A percentile compares a stretch with the other conserved stretches of the same genome.
These are phyloP conservation scores for Drosophila histrio DNA, from an alignment of 2,888 invertebrate genomes.

Conservation along the genomic window DNA sequence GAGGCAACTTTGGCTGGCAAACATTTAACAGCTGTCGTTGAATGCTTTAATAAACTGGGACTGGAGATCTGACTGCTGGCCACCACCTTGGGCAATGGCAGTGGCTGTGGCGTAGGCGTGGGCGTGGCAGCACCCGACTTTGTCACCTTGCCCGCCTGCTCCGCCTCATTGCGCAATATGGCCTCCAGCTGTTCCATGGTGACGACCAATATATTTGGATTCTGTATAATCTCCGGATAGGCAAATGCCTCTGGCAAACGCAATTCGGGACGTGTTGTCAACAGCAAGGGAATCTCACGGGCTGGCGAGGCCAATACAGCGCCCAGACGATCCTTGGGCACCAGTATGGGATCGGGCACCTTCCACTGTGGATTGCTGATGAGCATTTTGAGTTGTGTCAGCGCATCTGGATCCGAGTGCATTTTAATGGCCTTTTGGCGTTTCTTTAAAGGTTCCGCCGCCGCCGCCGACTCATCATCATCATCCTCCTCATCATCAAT, in stretches of 20 bases:
- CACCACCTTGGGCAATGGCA: slow-evolving; percentile 14
- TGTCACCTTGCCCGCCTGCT: slow-evolving; percentile 48
- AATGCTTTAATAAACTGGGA: slow-evolving; percentile 14
- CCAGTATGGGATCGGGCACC: slow-evolving; percentile 92
- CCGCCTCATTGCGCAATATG: slow-evolving; percentile 86
- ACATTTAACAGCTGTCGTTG: no score
- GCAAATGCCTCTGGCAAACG: slow-evolving; percentile 90
- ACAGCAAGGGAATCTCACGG: slow-evolving; percentile 90
- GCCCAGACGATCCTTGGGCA: slow-evolving; percentile 90
- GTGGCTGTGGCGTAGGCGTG: neutral
- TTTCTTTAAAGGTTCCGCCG: slow-evolving; percentile 85
- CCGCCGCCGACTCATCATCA: slow-evolving; percentile 65
- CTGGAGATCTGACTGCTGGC: slow-evolving; percentile 22
- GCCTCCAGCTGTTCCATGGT: slow-evolving; percentile 90
- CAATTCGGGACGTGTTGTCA: slow-evolving; percentile 89
- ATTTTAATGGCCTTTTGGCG: slow-evolving; percentile 84
- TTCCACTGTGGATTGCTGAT: slow-evolving; percentile 88
- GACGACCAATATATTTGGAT: slow-evolving; percentile 91
- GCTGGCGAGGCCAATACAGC: slow-evolving; percentile 89
- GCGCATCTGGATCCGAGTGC: slow-evolving; percentile 86
- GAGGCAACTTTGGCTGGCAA: no score
- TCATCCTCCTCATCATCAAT: slow-evolving; percentile 81
- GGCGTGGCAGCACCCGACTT: neutral
- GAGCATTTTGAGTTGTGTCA: slow-evolving; percentile 89
- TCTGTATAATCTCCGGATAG: slow-evolving; percentile 89